Base-by-base conservation (phyloP, 2,797 vertebrate genomes). In the Atherinosoma microstoma region DNA sequence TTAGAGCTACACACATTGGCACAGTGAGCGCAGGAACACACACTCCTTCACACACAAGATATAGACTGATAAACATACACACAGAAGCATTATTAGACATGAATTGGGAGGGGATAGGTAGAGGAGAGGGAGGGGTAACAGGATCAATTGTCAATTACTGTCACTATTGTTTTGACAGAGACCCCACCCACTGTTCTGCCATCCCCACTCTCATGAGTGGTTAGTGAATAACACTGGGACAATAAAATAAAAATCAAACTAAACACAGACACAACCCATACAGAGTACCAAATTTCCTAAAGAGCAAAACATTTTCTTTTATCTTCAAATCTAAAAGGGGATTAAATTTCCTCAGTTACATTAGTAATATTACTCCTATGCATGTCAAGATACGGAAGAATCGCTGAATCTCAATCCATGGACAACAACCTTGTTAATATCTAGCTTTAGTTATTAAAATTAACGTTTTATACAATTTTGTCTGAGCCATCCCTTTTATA, bases 1-100 rank as follows among this genome's bases (percentile, higher is more conserved):
- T 95, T 95, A 95, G 94, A 95, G 93, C 94, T 87, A 92, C 89
- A 92, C 91, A 93, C 87, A 92, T 92, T 91, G 89, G 88, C 91
- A 95, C 93, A 94, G 91, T 94, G 90, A 94, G 88, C 81, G 90
- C 91, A 92, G 87, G 91, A 91, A 92, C 84, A 93, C 89, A 92
- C 92, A 89, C 88, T 75, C 90, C 64, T 79, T 83, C 88, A 88
- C 91, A 84, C 81, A 89, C 87, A 84, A 85, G 78, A 82, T 85
- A 90, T 76, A 91, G 84, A 93, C 82, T 84, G 79, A 88, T 86
- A 89, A 89, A 92, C 83, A 92, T 73, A 91, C 88, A 91, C 89
- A 92, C 86, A 83, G 63, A 92, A 90, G 92, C 90, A 89, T 87
- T 86, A 89, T 91, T 92, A 92, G 88, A 91, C 86, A 91, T 92